Evolutionary conservation across 2,113 vertebrate species (phyloP), one percentile per base, ranked within the genome.

Genomic region (Lagopus leucura): DNA sequence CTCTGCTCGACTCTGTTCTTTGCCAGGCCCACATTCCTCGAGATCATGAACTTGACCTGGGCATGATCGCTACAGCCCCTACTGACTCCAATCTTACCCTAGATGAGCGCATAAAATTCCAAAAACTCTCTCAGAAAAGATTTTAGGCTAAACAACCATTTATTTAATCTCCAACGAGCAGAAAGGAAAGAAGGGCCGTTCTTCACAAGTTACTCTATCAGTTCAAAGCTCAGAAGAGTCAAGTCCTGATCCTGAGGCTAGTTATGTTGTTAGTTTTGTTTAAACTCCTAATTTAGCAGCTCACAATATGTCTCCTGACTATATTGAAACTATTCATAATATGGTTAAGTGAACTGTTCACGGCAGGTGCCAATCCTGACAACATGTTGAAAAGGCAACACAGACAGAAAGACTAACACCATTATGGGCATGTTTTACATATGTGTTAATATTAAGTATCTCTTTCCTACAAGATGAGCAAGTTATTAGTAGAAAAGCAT

Each of bases 131-230:
- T 85, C 65, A 65, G 67, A 84, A 90, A 88, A 83, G 9, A 61
- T 92, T 34, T 65, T 38, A 80, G 47, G 34, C 64, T 96, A 92
- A 93, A 63, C 60, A 97, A 92, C 86, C 8, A 86, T 95, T 92
- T 95, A 61, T 43, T 48, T 81, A 75, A 77, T 76, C 73, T 66
- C 87, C 89, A 94, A 20, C 40, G 21, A 93, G 47, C 27, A 74
- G 19, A 21, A 79, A 88, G 30, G 36, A 20, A 92, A 74, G 94
- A 77, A 71, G 38, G 89, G 36, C n/a, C 93, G 81, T 43, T 96
- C 92, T 90, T 94, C 80, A 82, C 71, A 88, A 72, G 52, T 82
- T 94, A 47, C 86, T 96, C 78, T 78, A 52, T 61, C 45, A 10
- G 20, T 81, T 54, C 90, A 64, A 42, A 94, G 64, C 83, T 74